Percentiles rank a stretch among this genome's conserved stretches.
These are phyloP conservation scores for Drosophila limbata DNA, from an alignment of 2,888 invertebrate species.

Conservation along the genomic window DNA sequence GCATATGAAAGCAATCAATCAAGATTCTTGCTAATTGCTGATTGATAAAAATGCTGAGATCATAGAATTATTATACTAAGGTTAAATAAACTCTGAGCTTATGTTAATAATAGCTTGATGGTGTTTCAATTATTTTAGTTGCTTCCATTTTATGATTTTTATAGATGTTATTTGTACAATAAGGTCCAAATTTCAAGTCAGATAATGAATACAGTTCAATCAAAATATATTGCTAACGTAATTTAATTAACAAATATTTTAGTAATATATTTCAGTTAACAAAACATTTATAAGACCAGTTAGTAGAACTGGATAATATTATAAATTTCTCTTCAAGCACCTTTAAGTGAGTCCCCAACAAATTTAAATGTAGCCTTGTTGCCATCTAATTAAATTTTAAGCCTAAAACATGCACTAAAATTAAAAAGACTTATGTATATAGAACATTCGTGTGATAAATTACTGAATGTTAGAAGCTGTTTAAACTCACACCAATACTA, in stretches of 20 bases:
- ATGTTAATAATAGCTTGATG: too few relatives aligned
- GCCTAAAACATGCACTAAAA: slow-evolving; percentile 39
- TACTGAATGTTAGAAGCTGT: slow-evolving; percentile 8
- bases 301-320: neutral
- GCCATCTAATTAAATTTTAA: slow-evolving; percentile 17
- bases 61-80: neutral
- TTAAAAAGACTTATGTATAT: slow-evolving; percentile 10
- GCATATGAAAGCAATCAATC: slow-evolving; percentile 12
- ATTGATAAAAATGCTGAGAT: too few relatives aligned
- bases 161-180: too few relatives aligned
- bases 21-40: neutral
- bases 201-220: neutral
- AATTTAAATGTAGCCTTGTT: neutral
- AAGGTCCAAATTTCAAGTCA: neutral
- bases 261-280: too few relatives aligned
- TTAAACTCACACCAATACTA: slow-evolving; percentile 22
- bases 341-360: neutral
- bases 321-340: slow-evolving; percentile 1
- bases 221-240: neutral
- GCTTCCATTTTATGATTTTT: too few relatives aligned
- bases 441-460: slow-evolving; percentile 2
- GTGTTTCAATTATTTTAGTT: too few relatives aligned
- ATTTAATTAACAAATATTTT: too few relatives aligned
- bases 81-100: neutral
- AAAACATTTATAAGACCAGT: too few relatives aligned